Evolutionary conservation across 1,140 invertebrate genomes (phyloP).

Genomic region (Micrasema longulum): DNA sequence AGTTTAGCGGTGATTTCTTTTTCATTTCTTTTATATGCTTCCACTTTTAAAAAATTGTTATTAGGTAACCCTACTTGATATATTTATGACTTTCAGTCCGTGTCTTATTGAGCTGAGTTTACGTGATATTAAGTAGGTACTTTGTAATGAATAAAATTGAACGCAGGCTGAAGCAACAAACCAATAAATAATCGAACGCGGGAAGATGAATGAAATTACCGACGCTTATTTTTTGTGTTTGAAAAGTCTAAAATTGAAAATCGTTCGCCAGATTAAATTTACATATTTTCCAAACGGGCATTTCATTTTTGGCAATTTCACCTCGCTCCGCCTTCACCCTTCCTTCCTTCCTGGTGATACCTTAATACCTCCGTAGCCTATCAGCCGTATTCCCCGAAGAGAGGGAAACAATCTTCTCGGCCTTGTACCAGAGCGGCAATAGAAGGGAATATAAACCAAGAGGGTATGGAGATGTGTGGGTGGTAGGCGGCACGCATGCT

Average conservation of each 20-base stretch:
- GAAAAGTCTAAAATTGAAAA: slow-evolving; percentile 8
- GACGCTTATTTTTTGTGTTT: not conserved
- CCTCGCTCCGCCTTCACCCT: not conserved
- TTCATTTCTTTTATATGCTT: no score
- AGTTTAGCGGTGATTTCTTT: no score
- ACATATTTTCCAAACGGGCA: slow-evolving; percentile 36
- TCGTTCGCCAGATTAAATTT: slow-evolving; percentile 35
- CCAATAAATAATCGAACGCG: no score
- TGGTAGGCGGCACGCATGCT: slow-evolving; percentile 47
- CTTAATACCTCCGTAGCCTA: slow-evolving; percentile 31
- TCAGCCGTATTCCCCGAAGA: slow-evolving; percentile 51
- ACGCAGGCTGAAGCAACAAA: no score
- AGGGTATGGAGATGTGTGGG: slow-evolving; percentile 41
- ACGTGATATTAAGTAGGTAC: no score
- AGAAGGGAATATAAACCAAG: slow-evolving; percentile 37
- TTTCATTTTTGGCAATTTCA: slow-evolving; percentile 35
- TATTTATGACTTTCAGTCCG: no score
- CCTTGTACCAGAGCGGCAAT: slow-evolving; percentile 42
- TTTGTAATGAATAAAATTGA: no score
- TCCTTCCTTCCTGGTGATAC: slow-evolving; percentile 9
- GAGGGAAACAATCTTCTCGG: slow-evolving; percentile 50
- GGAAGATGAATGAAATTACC: no score
- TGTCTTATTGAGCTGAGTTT: no score
- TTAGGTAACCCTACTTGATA: no score
- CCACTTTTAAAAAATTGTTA: no score